A percentile compares a stretch with the other conserved stretches of the same genome.
phyloP scores from a whole-genome alignment of 2,113 vertebrate species.

The Carassius gibelio region DNA sequence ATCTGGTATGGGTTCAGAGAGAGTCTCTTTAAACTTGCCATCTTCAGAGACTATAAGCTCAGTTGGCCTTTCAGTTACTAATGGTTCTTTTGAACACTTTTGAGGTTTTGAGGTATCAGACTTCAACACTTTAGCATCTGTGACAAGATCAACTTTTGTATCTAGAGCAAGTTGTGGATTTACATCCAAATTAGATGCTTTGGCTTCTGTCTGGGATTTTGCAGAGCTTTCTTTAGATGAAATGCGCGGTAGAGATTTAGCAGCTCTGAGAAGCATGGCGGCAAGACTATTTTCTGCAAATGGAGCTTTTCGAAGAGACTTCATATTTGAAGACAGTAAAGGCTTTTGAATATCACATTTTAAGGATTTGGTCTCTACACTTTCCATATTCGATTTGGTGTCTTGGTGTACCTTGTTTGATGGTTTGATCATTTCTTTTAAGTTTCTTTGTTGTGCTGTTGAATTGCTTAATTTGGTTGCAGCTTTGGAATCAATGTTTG shows the following conservation, averaged over 20 bases:
- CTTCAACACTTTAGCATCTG: not conserved
- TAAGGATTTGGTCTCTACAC: not conserved
- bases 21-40: not conserved
- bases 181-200: conserved; percentile 1
- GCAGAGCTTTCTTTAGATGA: not conserved
- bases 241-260: conserved; percentile 29
- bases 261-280: conserved; percentile 35
- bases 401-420: not conserved
- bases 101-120: conserved; percentile 2
- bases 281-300: conserved; percentile 10
- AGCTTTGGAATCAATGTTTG: not conserved
- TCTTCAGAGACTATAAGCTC: not conserved
- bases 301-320: not conserved
- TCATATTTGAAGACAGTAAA: not conserved
- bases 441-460: not conserved
- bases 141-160: not conserved
- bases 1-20: not conserved
- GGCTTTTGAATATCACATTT: conserved; percentile 17
- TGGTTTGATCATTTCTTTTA: not conserved
- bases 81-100: not conserved
- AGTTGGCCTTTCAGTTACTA: not conserved
- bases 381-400: not conserved
- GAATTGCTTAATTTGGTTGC: not conserved
- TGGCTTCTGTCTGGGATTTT: not conserved
- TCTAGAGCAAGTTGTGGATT: not conserved